phyloP scores from a whole-genome alignment of 2,797 vertebrate genomes.

The Thamnophis elegans region DNA sequence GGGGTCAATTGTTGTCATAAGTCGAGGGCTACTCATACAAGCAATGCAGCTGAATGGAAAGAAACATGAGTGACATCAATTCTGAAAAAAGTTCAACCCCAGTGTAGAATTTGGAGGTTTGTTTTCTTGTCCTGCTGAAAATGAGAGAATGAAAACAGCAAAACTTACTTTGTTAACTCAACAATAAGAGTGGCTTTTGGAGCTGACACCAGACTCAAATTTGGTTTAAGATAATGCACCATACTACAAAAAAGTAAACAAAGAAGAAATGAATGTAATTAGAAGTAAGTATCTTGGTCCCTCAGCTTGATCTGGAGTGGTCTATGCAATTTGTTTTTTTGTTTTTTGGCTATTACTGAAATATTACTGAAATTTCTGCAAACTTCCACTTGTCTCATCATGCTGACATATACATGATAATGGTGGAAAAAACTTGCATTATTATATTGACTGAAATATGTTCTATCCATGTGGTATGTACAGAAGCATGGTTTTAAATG shows the following conservation, averaged over 20 bases:
- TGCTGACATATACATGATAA: neutral
- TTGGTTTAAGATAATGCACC: conserved; percentile 72
- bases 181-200: conserved; percentile 76
- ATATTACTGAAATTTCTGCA: neutral
- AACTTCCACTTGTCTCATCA: neutral
- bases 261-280: neutral
- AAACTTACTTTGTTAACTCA: conserved; percentile 81
- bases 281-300: neutral
- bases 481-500: neutral
- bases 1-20: neutral
- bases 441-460: neutral
- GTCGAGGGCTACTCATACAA: neutral
- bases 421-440: neutral
- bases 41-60: neutral
- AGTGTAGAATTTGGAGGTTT: neutral
- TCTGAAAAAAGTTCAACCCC: neutral
- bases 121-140: neutral
- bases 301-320: neutral
- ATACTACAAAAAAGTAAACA: conserved; percentile 63
- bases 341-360: neutral
- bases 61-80: neutral
- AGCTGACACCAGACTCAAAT: conserved; percentile 72
- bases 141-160: neutral
- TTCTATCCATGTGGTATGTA: neutral
- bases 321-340: neutral